Evolutionary conservation across 2,888 invertebrate genomes (phyloP).

Genomic region (Schrankia costaestrigalis): DNA sequence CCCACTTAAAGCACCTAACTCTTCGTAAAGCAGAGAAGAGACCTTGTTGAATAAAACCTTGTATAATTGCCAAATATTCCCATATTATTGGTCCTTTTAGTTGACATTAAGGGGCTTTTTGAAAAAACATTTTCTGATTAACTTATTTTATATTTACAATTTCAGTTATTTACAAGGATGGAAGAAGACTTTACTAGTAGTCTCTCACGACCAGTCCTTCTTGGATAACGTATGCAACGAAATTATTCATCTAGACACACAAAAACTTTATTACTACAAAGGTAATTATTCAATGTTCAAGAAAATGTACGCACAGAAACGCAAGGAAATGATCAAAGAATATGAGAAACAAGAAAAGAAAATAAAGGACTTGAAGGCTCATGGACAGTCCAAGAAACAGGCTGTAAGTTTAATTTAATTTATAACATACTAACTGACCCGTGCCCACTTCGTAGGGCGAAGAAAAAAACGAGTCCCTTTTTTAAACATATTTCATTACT

Average conservation of each 20-base stretch:
- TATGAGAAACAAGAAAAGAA: conserved; percentile 99
- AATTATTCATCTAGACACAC: conserved; percentile 97
- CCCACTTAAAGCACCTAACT: too few relatives aligned
- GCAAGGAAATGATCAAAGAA: conserved; percentile 96
- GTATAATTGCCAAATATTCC: too few relatives aligned
- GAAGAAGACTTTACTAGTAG: conserved; percentile 99
- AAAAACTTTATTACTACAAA: conserved; percentile 97
- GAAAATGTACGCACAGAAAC: conserved; percentile 98
- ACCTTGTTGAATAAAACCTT: too few relatives aligned
- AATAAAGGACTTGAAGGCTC: conserved; percentile 95
- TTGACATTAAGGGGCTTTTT: too few relatives aligned
- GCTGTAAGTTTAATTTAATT: conserved; percentile 78
- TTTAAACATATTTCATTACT: too few relatives aligned
- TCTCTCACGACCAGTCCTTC: conserved; percentile 99
- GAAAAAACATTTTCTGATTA: too few relatives aligned
- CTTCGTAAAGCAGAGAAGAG: too few relatives aligned
- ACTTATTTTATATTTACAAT: conserved; percentile 15
- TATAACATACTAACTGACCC: neutral
- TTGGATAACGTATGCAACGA: conserved; percentile 99
- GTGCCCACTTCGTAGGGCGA: too few relatives aligned
- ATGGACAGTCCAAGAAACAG: conserved; percentile 96
- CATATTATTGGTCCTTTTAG: too few relatives aligned
- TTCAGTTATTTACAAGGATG: conserved; percentile 95
- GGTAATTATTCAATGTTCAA: conserved; percentile 99
- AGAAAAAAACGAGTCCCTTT: too few relatives aligned